Conservation (phyloP, 2,888 invertebrate species). For the Gortyna flavago region DNA sequence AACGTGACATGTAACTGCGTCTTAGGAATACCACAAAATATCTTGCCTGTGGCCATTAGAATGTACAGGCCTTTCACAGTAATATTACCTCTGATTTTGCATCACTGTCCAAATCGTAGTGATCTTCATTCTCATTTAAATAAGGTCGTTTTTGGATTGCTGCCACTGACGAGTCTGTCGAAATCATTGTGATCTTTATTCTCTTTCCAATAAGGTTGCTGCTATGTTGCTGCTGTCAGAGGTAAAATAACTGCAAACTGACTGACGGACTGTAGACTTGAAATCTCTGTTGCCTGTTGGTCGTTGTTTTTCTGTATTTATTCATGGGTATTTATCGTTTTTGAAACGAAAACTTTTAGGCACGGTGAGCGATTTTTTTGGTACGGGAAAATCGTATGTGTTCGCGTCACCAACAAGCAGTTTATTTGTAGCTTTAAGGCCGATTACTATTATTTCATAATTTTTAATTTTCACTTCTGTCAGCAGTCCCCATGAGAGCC, state of each 20-base stretch:
- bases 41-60: neutral
- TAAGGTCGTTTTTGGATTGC: no score
- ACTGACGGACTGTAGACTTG: neutral
- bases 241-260: no score
- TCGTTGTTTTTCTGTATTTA: neutral
- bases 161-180: no score
- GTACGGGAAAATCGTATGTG: neutral
- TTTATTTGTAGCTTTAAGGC: neutral
- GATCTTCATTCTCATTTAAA: no score
- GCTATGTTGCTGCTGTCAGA: no score
- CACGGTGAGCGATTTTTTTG: neutral
- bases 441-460: neutral
- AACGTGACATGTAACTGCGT: slow-evolving; percentile 3
- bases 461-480: neutral
- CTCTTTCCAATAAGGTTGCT: no score
- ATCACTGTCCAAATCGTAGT: no score
- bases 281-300: neutral
- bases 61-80: no score
- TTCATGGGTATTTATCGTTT: neutral
- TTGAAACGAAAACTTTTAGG: neutral
- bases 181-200: no score
- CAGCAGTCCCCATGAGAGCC: neutral
- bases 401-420: neutral
- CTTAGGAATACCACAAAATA: neutral
- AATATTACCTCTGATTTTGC: no score